phyloP scores from a whole-genome alignment of 1,140 invertebrate genomes.

The Dreissena polymorpha region DNA sequence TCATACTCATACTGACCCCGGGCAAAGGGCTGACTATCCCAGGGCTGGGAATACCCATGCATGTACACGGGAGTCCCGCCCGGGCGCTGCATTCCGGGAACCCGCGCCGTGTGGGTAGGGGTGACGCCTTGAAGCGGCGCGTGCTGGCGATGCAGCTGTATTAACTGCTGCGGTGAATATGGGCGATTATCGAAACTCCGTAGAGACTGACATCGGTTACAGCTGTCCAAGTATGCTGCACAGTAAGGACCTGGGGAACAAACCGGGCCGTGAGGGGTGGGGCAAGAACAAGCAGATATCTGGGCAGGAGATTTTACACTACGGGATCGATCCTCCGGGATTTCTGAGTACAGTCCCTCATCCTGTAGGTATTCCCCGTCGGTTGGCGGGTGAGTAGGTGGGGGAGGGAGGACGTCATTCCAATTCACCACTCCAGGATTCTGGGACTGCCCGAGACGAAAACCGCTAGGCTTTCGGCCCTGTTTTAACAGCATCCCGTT shows the following conservation, averaged over 20 bases:
- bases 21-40: conserved; percentile 47
- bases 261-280: conserved; percentile 57
- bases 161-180: conserved; percentile 39
- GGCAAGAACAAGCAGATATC: conserved; percentile 69
- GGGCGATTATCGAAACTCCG: conserved; percentile 40
- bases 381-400: conserved; percentile 87
- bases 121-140: conserved; percentile 14
- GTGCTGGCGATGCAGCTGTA: conserved; percentile 43
- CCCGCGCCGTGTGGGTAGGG: not conserved
- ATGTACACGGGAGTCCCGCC: conserved; percentile 45
- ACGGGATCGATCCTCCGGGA: conserved; percentile 59
- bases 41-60: conserved; percentile 52
- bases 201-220: conserved; percentile 49
- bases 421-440: conserved; percentile 84
- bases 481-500: conserved; percentile 74
- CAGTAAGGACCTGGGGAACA: conserved; percentile 1
- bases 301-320: conserved; percentile 64
- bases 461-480: conserved; percentile 73
- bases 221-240: conserved; percentile 28
- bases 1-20: conserved; percentile 47
- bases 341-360: conserved; percentile 63
- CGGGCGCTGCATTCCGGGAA: not conserved
- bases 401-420: conserved; percentile 87
- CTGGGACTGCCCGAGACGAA: conserved; percentile 40
- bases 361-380: conserved; percentile 64